Conservation (phyloP, 2,888 invertebrate genomes). For the Piscicola geometra region DNA sequence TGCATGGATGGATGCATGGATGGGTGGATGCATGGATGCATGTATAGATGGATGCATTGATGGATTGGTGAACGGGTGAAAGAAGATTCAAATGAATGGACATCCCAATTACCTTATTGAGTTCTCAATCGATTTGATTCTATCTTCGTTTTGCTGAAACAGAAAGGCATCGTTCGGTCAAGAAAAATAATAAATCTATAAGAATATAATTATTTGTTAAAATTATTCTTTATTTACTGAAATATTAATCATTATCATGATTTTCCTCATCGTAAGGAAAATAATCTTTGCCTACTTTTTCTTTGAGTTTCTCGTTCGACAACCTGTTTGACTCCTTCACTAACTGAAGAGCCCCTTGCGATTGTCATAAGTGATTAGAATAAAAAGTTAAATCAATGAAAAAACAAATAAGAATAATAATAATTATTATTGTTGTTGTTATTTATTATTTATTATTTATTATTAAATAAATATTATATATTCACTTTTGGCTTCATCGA, state of each 20-base stretch:
- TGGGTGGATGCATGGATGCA: background rate
- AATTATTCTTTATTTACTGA: no score
- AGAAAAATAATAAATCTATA: no score
- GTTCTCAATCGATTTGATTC: background rate
- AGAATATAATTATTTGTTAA: no score
- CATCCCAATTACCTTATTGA: background rate
- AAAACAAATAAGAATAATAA: background rate
- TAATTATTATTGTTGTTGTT: background rate
- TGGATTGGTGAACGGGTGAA: background rate
- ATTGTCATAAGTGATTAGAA: background rate
- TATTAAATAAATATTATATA: no score
- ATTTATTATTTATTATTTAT: background rate
- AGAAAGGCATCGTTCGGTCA: no score
- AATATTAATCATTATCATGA: no score
- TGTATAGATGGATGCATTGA: no score
- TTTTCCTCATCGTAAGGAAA: no score
- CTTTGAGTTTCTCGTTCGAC: conserved; percentile 21
- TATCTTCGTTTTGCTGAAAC: background rate
- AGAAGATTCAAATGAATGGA: no score
- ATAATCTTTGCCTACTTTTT: no score
- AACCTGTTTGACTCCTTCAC: conserved; percentile 10
- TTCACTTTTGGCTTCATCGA: conserved; percentile 2
- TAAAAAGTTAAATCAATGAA: background rate
- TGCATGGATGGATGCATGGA: background rate
- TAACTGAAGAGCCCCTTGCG: conserved; percentile 21